Base-by-base conservation (phyloP, 2,113 vertebrate genomes). In the Myiozetetes cayanensis region DNA sequence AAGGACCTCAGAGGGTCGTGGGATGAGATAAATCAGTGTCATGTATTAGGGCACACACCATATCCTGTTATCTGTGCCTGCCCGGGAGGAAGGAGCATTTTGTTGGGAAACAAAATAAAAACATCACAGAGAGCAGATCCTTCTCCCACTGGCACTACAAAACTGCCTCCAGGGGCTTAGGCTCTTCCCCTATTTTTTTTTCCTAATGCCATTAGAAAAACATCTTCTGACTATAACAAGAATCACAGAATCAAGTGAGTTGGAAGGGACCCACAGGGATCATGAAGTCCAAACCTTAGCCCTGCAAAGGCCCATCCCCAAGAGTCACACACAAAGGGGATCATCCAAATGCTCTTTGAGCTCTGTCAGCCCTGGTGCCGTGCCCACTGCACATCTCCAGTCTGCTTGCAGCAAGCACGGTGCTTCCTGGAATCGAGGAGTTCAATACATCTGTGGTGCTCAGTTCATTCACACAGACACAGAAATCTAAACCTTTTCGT, bases 361-460 rank as follows among this genome's bases (percentile, higher is more conserved):
- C 37, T 62, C 59, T 28, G 37, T 5, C 25, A 62, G 35, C 35
- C 25, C 19, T 62, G 59, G 59, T 5, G 37, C 59, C 12, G 35
- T 39, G 25, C 59, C 59, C 35, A 39, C 59, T 61, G 33, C 84
- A 52, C 33, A 0, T 6, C 44, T 75, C n/a, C 68, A 15, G 31
- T 6, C 39, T 68, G 53, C 22, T 18, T 47, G 41, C n/a, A 70
- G 50, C 7, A 55, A 39, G 46, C 46, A 8, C 33, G 8, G 65
- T 1, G 1, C 13, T 77, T 33, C 50, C 65, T 5, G 0, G 52
- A 39, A 55, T 0, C 2, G 6, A 62, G 46, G 23, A 43, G 39
- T 6, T 78, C 24, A 14, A 63, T 3, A 19, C 2, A 0, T 15
- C 46, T 3, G 0, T 2, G 14, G 4, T 52, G 59, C 43, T 53